These are phyloP conservation scores for Desmophyllum pertusum DNA, from an alignment of 92 coral and sea anemone genomes.

Conservation along the genomic window DNA sequence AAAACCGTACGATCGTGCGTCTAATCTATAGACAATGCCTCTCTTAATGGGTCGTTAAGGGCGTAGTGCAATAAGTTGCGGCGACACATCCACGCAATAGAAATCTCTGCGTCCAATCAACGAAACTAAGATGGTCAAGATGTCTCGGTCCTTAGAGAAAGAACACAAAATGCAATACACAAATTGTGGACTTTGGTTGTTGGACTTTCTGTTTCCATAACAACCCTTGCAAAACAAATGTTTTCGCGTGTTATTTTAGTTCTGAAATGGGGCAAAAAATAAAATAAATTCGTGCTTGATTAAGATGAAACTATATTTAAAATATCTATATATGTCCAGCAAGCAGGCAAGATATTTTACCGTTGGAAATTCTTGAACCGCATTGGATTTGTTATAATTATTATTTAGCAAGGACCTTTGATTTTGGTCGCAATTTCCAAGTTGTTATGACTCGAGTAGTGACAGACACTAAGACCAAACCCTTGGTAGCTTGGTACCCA, in stretches of 20 bases:
- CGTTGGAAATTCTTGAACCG: neutral
- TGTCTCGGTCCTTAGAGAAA: conserved; percentile 42
- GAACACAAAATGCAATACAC: conserved; percentile 29
- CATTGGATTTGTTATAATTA: neutral
- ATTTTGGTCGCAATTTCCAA: neutral
- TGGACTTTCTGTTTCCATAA: neutral
- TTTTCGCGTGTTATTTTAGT: neutral
- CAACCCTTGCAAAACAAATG: neutral
- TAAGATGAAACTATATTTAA: neutral
- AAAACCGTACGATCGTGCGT: neutral
- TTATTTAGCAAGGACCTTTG: neutral
- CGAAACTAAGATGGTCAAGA: conserved; percentile 16
- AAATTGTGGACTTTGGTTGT: conserved; percentile 12
- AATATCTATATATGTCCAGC: neutral
- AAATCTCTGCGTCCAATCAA: conserved; percentile 36
- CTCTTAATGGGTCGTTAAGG: conserved; percentile 42
- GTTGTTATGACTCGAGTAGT: neutral
- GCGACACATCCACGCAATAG: conserved; percentile 41
- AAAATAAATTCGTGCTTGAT: neutral
- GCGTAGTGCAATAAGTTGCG: conserved; percentile 44
- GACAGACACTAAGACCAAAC: neutral
- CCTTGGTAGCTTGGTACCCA: neutral
- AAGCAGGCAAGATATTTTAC: neutral
- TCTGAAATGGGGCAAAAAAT: neutral
- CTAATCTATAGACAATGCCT: conserved; percentile 16